Conservation (phyloP, 2,113 vertebrate species). For the Pelusios castaneus region DNA sequence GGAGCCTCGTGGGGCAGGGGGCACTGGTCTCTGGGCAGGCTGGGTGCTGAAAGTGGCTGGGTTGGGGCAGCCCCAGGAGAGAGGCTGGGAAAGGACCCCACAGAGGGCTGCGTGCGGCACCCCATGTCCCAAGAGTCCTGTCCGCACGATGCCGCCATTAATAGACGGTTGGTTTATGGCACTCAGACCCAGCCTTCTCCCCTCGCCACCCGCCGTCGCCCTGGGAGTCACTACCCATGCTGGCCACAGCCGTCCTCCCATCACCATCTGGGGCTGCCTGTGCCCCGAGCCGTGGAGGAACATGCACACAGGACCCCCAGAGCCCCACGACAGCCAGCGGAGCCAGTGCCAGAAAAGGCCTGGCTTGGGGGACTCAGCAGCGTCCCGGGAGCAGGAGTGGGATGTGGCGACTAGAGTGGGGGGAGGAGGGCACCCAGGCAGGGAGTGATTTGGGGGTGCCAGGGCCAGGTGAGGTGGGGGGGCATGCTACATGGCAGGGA, state of each 20-base stretch:
- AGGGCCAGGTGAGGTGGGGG: too few species aligned
- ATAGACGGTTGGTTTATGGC: background rate
- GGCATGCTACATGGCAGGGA: background rate
- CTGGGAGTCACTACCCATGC: too few species aligned
- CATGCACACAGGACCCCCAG: too few species aligned
- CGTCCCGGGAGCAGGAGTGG: too few species aligned
- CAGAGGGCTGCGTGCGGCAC: background rate
- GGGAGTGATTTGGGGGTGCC: background rate
- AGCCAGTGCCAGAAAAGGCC: background rate
- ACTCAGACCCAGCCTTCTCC: background rate
- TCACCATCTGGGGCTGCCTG: background rate
- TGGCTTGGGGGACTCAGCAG: background rate
- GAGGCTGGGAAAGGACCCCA: background rate
- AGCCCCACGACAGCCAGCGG: too few species aligned
- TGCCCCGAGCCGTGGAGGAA: background rate
- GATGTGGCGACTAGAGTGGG: too few species aligned
- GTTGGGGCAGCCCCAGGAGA: background rate
- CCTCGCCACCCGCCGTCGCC: too few species aligned
- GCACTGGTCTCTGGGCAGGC: background rate
- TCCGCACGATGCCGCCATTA: background rate
- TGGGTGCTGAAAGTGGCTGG: background rate
- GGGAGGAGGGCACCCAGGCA: background rate
- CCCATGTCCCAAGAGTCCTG: background rate
- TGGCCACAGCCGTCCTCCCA: background rate
- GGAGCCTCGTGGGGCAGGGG: background rate